phyloP scores from a whole-genome alignment of 1,140 invertebrate genomes.

The Pachyrhynchus sulphureomaculatus region DNA sequence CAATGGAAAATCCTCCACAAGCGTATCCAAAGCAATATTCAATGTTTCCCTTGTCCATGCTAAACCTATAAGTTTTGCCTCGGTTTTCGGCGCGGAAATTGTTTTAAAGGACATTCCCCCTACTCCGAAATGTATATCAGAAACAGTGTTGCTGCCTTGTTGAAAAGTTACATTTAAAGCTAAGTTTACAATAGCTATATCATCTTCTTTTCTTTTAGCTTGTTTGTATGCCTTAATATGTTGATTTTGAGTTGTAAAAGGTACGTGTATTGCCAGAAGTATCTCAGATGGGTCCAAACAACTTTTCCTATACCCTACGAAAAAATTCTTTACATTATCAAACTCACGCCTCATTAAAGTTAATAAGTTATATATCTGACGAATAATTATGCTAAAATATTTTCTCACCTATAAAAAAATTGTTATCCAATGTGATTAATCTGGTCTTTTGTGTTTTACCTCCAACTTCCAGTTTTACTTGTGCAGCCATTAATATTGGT shows the following conservation, averaged over 20 bases:
- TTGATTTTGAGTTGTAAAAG: constrained; percentile 66
- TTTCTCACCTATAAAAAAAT: constrained; percentile 73
- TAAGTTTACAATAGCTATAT: constrained; percentile 92
- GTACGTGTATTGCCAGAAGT: constrained; percentile 41
- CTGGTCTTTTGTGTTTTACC: constrained; percentile 60
- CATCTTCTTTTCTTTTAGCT: constrained; percentile 86
- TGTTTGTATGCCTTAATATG: constrained; percentile 89
- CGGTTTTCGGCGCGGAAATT: constrained; percentile 70
- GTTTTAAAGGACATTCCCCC: constrained; percentile 91
- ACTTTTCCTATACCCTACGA: constrained; percentile 4
- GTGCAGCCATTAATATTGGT: constrained; percentile 84
- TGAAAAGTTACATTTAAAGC: constrained; percentile 70
- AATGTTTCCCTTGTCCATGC: constrained; percentile 73
- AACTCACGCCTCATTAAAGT: no score
- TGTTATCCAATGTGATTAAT: constrained; percentile 72
- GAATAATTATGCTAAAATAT: no score
- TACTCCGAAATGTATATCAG: constrained; percentile 69
- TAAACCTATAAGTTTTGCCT: constrained; percentile 61
- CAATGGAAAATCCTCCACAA: constrained; percentile 76
- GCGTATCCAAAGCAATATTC: constrained; percentile 59
- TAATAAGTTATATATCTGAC: no score
- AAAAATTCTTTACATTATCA: no score
- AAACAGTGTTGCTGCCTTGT: constrained; percentile 58
- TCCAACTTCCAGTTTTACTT: constrained; percentile 57
- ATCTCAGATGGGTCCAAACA: not conserved